A percentile compares a stretch with the other conserved stretches of the same genome.
Conservation (phyloP, 2,888 invertebrate species). For the Meghimatium bilineatum region DNA sequence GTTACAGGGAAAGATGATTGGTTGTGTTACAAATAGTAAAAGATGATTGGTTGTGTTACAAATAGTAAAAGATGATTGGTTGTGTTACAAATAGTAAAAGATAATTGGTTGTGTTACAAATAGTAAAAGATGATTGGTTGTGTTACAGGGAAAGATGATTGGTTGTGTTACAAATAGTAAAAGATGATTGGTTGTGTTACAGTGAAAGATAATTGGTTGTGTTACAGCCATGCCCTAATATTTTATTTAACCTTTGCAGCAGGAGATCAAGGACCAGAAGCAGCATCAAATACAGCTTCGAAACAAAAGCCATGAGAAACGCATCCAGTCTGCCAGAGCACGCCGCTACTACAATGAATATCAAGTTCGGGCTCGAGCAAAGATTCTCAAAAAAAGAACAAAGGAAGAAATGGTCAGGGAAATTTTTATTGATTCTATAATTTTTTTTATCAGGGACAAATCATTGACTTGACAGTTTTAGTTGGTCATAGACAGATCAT, state of each 20-base stretch:
- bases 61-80: neutral
- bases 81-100: neutral
- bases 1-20: no score
- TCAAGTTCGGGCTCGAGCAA: conserved; percentile 72
- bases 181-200: no score
- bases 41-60: no score
- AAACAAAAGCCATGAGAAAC: conserved; percentile 72
- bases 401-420: conserved; percentile 74
- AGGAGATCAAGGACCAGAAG: conserved; percentile 72
- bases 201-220: no score
- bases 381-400: conserved; percentile 74
- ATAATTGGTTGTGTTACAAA: neutral
- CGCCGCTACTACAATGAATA: conserved; percentile 76
- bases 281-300: conserved; percentile 65
- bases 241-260: conserved; percentile 55
- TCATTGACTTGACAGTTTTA: neutral
- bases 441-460: neutral
- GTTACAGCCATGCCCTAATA: no score
- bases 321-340: conserved; percentile 73
- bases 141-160: no score
- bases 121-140: no score
- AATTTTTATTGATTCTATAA: neutral
- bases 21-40: no score
- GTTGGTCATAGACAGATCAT: neutral
- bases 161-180: no score